Evolutionary conservation across 2,113 vertebrate species (phyloP).

Genomic region (Formicarius rufipectus): DNA sequence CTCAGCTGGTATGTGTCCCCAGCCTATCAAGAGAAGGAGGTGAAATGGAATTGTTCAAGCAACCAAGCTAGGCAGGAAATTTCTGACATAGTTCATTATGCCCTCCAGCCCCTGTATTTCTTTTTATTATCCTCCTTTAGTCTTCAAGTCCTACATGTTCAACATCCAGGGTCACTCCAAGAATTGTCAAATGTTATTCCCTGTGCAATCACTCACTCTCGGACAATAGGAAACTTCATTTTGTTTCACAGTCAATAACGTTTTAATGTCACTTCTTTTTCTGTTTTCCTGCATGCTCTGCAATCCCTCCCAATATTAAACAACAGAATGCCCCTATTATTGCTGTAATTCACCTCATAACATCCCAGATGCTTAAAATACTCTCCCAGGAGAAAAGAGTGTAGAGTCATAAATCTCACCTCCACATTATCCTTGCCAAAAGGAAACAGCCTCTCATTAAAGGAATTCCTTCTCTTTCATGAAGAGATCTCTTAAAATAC

Average conservation of each 20-base stretch:
- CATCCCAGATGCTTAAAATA: conserved; percentile 4
- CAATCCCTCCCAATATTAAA: not conserved
- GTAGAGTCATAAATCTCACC: not conserved
- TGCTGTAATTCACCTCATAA: conserved; percentile 16
- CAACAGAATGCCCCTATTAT: not conserved
- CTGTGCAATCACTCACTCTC: not conserved
- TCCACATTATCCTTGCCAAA: conserved; percentile 21
- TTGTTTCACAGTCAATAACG: conserved; percentile 46
- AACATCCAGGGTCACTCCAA: conserved; percentile 22
- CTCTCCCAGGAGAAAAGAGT: not conserved
- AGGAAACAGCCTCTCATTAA: not conserved
- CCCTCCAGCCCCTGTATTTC: conserved; percentile 46
- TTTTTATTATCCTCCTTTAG: conserved; percentile 55
- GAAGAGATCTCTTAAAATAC: not conserved
- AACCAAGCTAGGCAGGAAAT: conserved; percentile 38
- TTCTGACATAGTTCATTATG: conserved; percentile 50
- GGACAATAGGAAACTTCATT: conserved; percentile 49
- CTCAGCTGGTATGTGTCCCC: not conserved
- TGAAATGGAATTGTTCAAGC: conserved; percentile 10
- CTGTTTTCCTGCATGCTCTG: not conserved
- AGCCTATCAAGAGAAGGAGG: not conserved
- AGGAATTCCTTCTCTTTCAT: conserved; percentile 1
- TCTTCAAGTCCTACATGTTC: conserved; percentile 20
- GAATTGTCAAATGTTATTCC: conserved; percentile 36
- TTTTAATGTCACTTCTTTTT: conserved; percentile 37